These are phyloP conservation scores for Zapus hudsonius DNA, from an alignment of 2,113 vertebrate species.

Conservation along the genomic window DNA sequence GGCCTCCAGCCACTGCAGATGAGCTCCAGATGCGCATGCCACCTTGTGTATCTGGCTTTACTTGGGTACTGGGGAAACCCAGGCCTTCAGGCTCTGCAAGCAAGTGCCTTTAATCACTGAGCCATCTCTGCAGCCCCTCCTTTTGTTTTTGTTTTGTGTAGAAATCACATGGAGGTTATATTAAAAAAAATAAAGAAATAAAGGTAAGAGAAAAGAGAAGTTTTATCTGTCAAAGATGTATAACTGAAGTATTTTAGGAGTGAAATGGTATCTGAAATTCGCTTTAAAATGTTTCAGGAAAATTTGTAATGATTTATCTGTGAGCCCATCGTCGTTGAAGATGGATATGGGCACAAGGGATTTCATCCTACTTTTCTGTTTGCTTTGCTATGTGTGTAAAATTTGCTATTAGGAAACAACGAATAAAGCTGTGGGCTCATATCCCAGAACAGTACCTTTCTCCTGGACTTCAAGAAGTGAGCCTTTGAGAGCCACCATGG, in stretches of 20 bases:
- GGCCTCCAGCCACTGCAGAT: too few relatives aligned
- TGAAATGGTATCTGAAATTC: background rate
- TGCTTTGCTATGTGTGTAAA: background rate
- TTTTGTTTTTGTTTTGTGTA: background rate
- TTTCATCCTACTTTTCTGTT: background rate
- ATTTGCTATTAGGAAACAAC: background rate
- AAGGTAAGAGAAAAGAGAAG: background rate
- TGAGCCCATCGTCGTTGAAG: background rate
- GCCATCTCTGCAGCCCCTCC: too few relatives aligned
- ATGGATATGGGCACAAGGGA: background rate
- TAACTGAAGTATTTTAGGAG: background rate
- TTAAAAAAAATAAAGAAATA: background rate
- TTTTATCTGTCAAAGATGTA: background rate
- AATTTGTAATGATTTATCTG: background rate
- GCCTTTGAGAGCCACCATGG: background rate
- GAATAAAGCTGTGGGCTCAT: background rate
- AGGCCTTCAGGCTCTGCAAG: too few relatives aligned
- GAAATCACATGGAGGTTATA: background rate
- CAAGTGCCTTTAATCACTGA: background rate
- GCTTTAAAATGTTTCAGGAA: background rate
- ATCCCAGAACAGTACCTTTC: background rate
- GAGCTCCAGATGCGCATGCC: too few relatives aligned
- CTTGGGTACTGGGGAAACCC: too few relatives aligned
- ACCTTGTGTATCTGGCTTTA: too few relatives aligned
- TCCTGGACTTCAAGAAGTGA: background rate